Evolutionary conservation across 2,888 invertebrate species (phyloP).

Genomic region (Leucozona laternaria): DNA sequence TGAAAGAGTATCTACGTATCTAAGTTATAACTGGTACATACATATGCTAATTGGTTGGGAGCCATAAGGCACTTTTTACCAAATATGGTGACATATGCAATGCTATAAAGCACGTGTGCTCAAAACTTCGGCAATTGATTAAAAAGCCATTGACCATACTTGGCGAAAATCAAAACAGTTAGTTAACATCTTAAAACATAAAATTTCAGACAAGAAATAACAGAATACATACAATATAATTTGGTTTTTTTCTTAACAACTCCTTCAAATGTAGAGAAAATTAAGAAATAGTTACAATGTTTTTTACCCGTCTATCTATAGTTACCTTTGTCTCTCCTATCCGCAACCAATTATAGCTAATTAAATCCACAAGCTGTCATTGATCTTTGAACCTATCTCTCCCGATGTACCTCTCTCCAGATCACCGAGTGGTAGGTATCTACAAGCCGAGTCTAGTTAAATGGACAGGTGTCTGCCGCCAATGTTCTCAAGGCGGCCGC

Average conservation of each 20-base stretch:
- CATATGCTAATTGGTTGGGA: too few relatives aligned
- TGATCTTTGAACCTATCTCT: conserved; percentile 64
- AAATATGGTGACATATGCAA: too few relatives aligned
- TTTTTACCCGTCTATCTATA: background rate
- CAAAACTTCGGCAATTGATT: too few relatives aligned
- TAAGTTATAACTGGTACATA: too few relatives aligned
- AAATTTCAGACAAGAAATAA: too few relatives aligned
- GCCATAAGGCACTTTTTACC: too few relatives aligned
- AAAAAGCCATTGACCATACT: too few relatives aligned
- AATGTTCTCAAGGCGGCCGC: conserved; percentile 30
- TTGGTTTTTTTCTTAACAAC: background rate
- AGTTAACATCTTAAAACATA: too few relatives aligned
- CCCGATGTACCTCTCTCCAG: conserved; percentile 36
- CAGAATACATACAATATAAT: too few relatives aligned
- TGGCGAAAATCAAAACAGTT: too few relatives aligned
- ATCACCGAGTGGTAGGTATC: conserved; percentile 4
- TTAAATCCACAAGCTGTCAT: conserved; percentile 71
- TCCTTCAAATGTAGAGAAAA: background rate
- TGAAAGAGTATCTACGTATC: too few relatives aligned
- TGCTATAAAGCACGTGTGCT: too few relatives aligned
- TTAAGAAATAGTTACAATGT: background rate
- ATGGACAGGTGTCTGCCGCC: conserved; percentile 56
- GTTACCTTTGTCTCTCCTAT: conserved; percentile 20
- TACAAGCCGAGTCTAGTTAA: conserved; percentile 31
- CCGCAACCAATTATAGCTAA: conserved; percentile 40